Conservation (phyloP, 2,888 invertebrate species). For the Limenitis camilla region DNA sequence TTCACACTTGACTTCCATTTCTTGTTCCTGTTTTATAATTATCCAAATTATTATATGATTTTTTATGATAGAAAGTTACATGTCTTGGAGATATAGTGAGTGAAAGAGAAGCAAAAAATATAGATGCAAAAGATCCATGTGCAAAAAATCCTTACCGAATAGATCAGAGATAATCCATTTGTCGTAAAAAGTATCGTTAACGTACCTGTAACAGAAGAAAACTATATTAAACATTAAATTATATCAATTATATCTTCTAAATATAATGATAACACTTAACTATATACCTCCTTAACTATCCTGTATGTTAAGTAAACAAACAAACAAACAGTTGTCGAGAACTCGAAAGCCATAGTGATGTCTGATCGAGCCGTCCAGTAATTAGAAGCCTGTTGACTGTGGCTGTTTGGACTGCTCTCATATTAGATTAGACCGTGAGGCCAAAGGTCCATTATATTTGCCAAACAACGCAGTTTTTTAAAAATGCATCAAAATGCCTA, state of each 20-base stretch:
- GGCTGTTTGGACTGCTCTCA: background rate
- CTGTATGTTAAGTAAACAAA: background rate
- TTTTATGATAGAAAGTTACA: too few relatives aligned
- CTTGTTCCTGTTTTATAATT: too few relatives aligned
- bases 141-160: too few relatives aligned
- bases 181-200: too few relatives aligned
- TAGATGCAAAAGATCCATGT: too few relatives aligned
- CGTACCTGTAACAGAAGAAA: too few relatives aligned
- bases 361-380: constrained; percentile 2
- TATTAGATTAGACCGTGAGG: background rate
- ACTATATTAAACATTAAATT: background rate
- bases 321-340: background rate
- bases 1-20: too few relatives aligned
- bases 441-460: background rate
- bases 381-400: constrained; percentile 2
- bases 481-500: background rate
- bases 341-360: background rate
- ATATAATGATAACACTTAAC: too few relatives aligned
- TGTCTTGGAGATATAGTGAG: too few relatives aligned
- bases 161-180: too few relatives aligned
- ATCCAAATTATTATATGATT: too few relatives aligned
- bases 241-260: background rate
- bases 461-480: background rate
- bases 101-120: too few relatives aligned
- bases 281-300: background rate